phyloP scores from a whole-genome alignment of 2,888 invertebrate species.

The Eupithecia pulchellata region DNA sequence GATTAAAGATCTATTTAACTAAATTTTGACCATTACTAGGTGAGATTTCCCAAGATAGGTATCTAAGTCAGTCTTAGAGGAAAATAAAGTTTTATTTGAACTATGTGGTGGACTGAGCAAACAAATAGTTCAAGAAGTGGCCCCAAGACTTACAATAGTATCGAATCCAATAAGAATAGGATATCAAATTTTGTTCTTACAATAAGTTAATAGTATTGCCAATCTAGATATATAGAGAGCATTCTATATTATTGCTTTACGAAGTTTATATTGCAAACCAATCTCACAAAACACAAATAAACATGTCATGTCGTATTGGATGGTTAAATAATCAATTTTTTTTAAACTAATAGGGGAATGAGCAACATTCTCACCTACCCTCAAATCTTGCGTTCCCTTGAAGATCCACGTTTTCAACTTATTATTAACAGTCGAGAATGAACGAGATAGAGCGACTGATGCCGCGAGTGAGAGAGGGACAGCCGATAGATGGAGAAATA shows the following conservation, averaged over 20 bases:
- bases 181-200: conserved; percentile 33
- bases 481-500: conserved; percentile 69
- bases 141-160: conserved; percentile 45
- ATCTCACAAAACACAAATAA: conserved; percentile 53
- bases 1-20: neutral
- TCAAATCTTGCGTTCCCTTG: conserved; percentile 49
- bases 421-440: conserved; percentile 65
- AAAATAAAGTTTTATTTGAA: conserved; percentile 27
- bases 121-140: conserved; percentile 48
- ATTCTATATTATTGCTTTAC: conserved; percentile 6
- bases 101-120: conserved; percentile 42
- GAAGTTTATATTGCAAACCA: conserved; percentile 49
- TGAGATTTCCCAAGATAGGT: neutral
- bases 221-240: neutral
- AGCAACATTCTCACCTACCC: conserved; percentile 53
- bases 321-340: conserved; percentile 58
- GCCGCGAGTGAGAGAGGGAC: conserved; percentile 76
- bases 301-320: conserved; percentile 77
- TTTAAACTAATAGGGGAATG: conserved; percentile 58
- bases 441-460: conserved; percentile 67
- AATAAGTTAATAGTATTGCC: conserved; percentile 17
- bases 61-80: neutral
- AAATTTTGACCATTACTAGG: neutral
- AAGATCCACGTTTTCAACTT: conserved; percentile 56
- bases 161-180: conserved; percentile 32